Conservation (phyloP, 2,113 vertebrate genomes). For the Bothrops jararaca region DNA sequence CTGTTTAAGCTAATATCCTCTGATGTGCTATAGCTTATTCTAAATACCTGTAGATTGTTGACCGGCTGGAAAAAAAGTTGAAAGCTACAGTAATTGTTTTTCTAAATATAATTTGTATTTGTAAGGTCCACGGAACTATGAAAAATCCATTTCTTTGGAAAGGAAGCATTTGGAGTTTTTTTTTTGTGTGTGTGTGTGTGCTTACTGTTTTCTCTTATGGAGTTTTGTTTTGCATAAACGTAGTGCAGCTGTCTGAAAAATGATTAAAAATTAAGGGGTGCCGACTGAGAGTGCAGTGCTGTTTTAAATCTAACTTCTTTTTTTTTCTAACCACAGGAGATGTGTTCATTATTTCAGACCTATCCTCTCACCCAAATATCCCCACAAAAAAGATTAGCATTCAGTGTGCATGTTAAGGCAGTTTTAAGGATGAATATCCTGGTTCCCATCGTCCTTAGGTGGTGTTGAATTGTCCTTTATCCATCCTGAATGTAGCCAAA, state of each 20-base stretch:
- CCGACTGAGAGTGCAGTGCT: background rate
- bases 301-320: background rate
- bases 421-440: background rate
- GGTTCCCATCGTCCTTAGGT: background rate
- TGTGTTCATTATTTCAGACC: background rate
- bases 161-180: background rate
- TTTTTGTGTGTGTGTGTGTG: background rate
- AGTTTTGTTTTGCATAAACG: background rate
- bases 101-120: background rate
- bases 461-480: background rate
- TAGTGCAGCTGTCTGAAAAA: background rate
- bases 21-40: background rate
- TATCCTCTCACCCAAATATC: background rate
- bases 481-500: background rate
- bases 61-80: background rate
- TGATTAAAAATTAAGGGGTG: background rate
- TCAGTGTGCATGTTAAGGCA: background rate
- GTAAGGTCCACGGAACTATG: background rate
- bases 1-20: background rate
- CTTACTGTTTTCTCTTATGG: background rate
- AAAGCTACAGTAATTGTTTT: background rate
- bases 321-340: background rate
- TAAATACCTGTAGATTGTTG: background rate
- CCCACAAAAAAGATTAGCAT: background rate
- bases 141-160: background rate